Evolutionary conservation across 2,113 vertebrate genomes (phyloP).

Genomic region (Spea bombifrons): DNA sequence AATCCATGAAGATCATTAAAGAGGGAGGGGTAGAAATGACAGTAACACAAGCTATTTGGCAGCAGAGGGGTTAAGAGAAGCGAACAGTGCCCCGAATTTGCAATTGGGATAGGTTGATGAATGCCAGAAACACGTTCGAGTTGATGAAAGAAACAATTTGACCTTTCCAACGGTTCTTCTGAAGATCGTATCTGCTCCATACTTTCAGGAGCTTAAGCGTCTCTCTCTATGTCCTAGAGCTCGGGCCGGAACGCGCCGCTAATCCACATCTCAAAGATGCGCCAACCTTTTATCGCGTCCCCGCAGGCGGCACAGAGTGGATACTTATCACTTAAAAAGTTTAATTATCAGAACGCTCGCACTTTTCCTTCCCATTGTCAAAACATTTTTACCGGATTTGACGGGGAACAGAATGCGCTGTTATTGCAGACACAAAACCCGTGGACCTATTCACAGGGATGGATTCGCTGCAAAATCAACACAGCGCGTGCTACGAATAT

Average conservation of each 20-base stretch:
- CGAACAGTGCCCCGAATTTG: slow-evolving; percentile 8
- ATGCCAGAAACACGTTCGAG: slow-evolving; percentile 36
- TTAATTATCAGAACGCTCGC: slow-evolving; percentile 18
- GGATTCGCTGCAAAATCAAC: too few relatives aligned
- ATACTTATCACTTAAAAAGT: slow-evolving; percentile 43
- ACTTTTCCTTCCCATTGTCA: neutral
- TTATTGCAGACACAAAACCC: neutral
- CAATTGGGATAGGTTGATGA: slow-evolving; percentile 21
- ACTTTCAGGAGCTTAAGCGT: slow-evolving; percentile 29
- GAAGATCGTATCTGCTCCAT: slow-evolving; percentile 36
- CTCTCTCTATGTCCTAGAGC: slow-evolving; percentile 12
- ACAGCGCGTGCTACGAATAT: too few relatives aligned
- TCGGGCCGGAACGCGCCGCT: slow-evolving; percentile 5
- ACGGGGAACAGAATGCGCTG: slow-evolving; percentile 29
- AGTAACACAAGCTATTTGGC: neutral
- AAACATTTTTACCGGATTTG: slow-evolving; percentile 8
- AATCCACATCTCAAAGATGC: slow-evolving; percentile 42
- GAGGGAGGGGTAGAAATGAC: neutral
- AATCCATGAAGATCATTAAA: neutral
- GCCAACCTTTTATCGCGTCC: slow-evolving; percentile 44
- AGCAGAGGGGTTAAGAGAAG: slow-evolving; percentile 9
- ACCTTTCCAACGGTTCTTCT: slow-evolving; percentile 30
- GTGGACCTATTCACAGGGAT: neutral
- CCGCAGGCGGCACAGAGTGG: slow-evolving; percentile 43
- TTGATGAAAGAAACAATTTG: slow-evolving; percentile 34